Evolutionary conservation across 2,888 invertebrate species (phyloP).

Genomic region (Anorthoa munda): DNA sequence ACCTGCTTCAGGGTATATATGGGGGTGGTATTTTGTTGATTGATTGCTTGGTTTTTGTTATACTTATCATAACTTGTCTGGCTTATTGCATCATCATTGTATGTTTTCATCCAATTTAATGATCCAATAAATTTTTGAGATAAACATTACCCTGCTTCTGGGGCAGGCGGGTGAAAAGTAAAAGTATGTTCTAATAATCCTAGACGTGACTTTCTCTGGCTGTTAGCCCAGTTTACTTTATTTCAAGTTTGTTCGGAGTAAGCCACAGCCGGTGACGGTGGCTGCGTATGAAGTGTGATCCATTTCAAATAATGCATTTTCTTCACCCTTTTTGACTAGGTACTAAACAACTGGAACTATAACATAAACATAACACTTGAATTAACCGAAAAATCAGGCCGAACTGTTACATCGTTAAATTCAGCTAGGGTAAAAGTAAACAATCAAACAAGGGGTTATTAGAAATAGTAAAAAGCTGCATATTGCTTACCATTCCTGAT

Average conservation of each 20-base stretch:
- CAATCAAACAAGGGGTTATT: too few relatives aligned
- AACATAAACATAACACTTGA: too few relatives aligned
- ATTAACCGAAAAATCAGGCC: too few relatives aligned
- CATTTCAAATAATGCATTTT: not conserved
- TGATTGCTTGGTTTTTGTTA: not conserved
- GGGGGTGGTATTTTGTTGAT: too few relatives aligned
- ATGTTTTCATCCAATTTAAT: not conserved
- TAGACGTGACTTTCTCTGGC: slow-evolving; percentile 8
- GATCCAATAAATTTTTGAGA: not conserved
- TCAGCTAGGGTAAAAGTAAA: too few relatives aligned
- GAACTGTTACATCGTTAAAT: too few relatives aligned
- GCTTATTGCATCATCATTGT: not conserved
- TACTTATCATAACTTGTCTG: not conserved
- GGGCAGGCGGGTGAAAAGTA: not conserved
- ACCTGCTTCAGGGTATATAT: not conserved
- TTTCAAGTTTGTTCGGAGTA: slow-evolving; percentile 4
- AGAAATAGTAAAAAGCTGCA: too few relatives aligned
- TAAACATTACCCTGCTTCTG: not conserved
- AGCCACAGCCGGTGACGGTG: not conserved
- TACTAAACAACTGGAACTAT: not conserved
- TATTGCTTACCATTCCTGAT: too few relatives aligned
- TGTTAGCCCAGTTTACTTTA: not conserved
- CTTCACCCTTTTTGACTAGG: too few relatives aligned
- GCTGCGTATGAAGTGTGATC: not conserved
- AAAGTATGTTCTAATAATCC: not conserved